Evolutionary conservation across 2,797 vertebrate species (phyloP).

Genomic region (Sebastes nivosus): DNA sequence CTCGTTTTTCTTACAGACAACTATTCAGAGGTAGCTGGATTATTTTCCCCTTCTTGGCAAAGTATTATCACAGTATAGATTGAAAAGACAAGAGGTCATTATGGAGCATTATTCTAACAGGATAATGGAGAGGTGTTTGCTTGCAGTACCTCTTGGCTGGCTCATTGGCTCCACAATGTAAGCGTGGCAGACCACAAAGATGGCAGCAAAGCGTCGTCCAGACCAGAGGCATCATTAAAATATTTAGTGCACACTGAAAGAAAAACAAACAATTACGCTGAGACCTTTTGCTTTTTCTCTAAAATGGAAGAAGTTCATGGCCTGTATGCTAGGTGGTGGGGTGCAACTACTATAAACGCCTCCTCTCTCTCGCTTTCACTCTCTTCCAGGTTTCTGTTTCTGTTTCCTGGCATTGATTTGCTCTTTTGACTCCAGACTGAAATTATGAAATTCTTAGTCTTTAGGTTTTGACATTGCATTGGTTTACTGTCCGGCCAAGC

Average conservation of each 20-base stretch:
- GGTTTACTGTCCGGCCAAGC: conserved; percentile 51
- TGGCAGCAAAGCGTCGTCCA: conserved; percentile 13
- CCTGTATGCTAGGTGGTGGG: neutral
- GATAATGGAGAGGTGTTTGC: conserved; percentile 45
- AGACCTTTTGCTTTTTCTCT: conserved; percentile 2
- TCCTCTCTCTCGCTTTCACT: neutral
- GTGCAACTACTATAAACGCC: neutral
- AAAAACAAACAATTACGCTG: conserved; percentile 38
- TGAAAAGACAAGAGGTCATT: conserved; percentile 31
- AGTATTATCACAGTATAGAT: conserved; percentile 13
- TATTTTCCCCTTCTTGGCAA: conserved; percentile 22
- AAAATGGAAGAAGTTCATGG: conserved; percentile 26
- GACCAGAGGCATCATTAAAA: conserved; percentile 46
- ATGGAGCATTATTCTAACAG: conserved; percentile 48
- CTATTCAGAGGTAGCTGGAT: neutral
- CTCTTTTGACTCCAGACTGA: conserved; percentile 48
- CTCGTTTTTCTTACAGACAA: neutral
- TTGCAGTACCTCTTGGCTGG: conserved; percentile 29
- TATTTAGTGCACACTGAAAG: conserved; percentile 29
- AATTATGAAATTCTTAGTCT: conserved; percentile 47
- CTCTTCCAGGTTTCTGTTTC: conserved; percentile 24
- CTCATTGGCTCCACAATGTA: conserved; percentile 36
- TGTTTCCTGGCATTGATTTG: conserved; percentile 33
- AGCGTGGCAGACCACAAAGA: conserved; percentile 31
- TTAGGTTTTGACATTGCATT: conserved; percentile 29